These are phyloP conservation scores for Drosophila serrata DNA, from an alignment of 1,140 invertebrate genomes.

Conservation along the genomic window DNA sequence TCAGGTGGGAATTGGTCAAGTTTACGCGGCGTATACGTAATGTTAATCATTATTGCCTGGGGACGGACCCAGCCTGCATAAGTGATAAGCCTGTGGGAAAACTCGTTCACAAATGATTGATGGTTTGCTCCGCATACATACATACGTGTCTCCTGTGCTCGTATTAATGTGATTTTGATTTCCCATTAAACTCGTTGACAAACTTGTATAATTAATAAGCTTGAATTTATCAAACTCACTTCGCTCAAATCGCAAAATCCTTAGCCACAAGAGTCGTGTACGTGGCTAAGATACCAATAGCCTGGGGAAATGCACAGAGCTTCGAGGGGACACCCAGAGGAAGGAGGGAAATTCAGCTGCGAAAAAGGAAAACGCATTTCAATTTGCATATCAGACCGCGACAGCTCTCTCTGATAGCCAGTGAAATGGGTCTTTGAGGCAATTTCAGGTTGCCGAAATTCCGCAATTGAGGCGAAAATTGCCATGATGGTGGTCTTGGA, in stretches of 20 bases:
- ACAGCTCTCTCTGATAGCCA: constrained; percentile 38
- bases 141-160: not conserved
- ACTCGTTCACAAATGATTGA: constrained; percentile 28
- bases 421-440: constrained; percentile 31
- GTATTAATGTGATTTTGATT: constrained; percentile 6
- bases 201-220: not conserved
- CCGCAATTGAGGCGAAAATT: constrained; percentile 31
- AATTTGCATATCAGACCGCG: constrained; percentile 71
- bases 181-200: not conserved
- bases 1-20: constrained; percentile 49
- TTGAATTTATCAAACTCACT: not conserved
- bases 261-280: not conserved
- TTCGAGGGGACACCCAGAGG: too few relatives aligned
- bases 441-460: constrained; percentile 32
- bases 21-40: constrained; percentile 38
- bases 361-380: constrained; percentile 62
- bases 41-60: constrained; percentile 35
- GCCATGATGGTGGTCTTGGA: constrained; percentile 19
- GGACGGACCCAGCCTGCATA: constrained; percentile 19
- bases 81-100: constrained; percentile 16
- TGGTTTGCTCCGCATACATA: not conserved
- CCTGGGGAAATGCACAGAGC: not conserved
- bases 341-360: not conserved
- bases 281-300: constrained; percentile 8
- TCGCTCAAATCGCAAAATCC: constrained; percentile 1